Base-by-base conservation (phyloP, 2,888 invertebrate species). In the Tinea semifulvella region DNA sequence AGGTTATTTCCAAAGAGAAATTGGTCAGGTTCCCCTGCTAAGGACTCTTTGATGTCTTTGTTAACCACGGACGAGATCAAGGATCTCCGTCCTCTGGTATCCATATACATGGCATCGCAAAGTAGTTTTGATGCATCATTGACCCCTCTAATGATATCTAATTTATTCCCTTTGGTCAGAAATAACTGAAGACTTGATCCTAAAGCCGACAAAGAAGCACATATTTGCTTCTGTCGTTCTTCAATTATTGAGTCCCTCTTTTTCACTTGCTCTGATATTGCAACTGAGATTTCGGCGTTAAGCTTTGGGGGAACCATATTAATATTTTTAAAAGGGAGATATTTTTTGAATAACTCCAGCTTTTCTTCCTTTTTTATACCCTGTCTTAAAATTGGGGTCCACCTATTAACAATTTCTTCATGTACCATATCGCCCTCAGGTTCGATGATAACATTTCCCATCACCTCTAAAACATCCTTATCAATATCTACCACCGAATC, bases 101-200 rank as follows among this genome's bases (percentile, higher is more conserved):
- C 42, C 8, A 6, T 10, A 14, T n/a, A 25, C 7, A 42, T n/a
- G 22, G 22, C 6, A 13, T 42, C 42, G 10, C 42, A 42, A 4
- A 42, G 19, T 13, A 42, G 3, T 42, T 18, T 42, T 13, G 42
- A 42, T 7, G 42, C 42, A 17, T 42, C 42, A 11, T 18, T 42
- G n/a, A 42, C 25, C 3, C 22, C 20, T 25, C 20, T 18, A 19
- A 22, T 42, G 6, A 26, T 26, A 13, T 42, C 25, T 16, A 14
- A 3, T 38, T 17, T 38, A 16, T 40, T 14, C n/a, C 40, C 40
- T 20, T 40, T 40, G 22, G 40, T 40, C 10, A 40, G 8, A 22
- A 19, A 42, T 14, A 42, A 14, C 17, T 22, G 42, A 3, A 42
- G 19, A 4, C 10, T 13, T 11, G 19, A 2, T 8, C 42, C 42